Evolutionary conservation across 1,140 invertebrate species (phyloP), one percentile per base, ranked within the genome.

Genomic region (Heliconius melpomene): DNA sequence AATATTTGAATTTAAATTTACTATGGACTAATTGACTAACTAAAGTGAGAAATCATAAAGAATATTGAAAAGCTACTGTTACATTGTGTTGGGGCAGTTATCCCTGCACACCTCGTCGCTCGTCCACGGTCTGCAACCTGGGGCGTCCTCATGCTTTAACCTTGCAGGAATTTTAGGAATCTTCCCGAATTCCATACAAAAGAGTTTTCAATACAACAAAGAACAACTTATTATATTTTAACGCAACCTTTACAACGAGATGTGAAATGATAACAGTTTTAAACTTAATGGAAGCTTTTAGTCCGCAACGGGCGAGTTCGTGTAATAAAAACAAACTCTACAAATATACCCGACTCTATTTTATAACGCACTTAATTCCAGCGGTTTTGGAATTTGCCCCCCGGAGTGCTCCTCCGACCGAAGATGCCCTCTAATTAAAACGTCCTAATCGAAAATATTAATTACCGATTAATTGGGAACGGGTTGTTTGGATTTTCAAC

Each of bases 361-460:
- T 74, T n/a, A 75, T 75, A 75, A 54, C 74, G 29, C 26, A 54
- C 26, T 32, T 74, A 52, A 75, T 54, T 50, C 57, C 50, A 75
- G 50, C 57, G 54, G 29, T 29, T 29, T 66, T 2, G 72, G 23
- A 46, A 73, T 73, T 73, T 46, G 46, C 72, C n/a, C 50, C 23
- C 36, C 38, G 36, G 13, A 73, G 72, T 50, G 46, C 26, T 60
- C 50, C 74, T 75, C 29, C 74, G 50, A 38, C 52, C 74, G 74
- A 75, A 57, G 74, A 50, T 11, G 20, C 54, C 74, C 74, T 20
- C 74, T 73, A 73, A 76, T 80, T 76, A 73, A 76, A 76, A 57
- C 74, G 66, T 76, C 46, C 66, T 76, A 80, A 80, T 80, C 74
- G 74, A 80, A 72, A 80, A 71, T 74, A 74, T 66, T 80, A 80